phyloP scores from a whole-genome alignment of 1,140 invertebrate genomes.

The Apocrypta bakeri region DNA sequence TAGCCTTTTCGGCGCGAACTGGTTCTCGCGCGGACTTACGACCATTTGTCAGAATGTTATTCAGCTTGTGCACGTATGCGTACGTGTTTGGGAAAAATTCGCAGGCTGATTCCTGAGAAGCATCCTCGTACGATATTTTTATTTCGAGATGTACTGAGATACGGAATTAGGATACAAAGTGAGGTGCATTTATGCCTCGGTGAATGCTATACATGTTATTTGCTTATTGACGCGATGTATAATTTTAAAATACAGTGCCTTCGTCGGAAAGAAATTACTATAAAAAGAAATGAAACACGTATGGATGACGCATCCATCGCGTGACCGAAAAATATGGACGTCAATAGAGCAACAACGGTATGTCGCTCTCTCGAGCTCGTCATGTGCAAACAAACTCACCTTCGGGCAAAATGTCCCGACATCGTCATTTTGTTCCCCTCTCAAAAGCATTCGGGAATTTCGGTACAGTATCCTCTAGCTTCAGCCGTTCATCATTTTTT shows the following conservation, averaged over 20 bases:
- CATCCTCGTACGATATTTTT: too few species aligned
- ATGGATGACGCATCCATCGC: background rate
- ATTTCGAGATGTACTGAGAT: too few species aligned
- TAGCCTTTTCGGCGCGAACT: conserved; percentile 34
- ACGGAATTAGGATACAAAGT: too few species aligned
- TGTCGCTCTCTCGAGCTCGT: background rate
- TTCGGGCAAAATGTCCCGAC: background rate
- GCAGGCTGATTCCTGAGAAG: too few species aligned
- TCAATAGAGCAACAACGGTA: background rate
- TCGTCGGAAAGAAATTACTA: too few species aligned
- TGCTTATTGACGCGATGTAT: too few species aligned
- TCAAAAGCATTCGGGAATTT: background rate
- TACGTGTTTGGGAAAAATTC: background rate
- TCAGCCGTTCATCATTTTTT: too few species aligned
- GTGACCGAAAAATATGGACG: background rate
- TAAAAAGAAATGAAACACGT: too few species aligned
- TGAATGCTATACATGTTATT: too few species aligned
- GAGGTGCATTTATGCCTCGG: too few species aligned
- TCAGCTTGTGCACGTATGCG: too few species aligned
- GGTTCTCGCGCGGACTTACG: conserved; percentile 5
- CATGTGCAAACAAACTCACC: background rate
- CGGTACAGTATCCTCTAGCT: background rate
- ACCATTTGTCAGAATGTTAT: conserved; percentile 36
- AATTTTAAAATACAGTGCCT: too few species aligned
- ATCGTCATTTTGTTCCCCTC: background rate